Base-by-base conservation (phyloP, 1,140 invertebrate genomes). In the Pseudomyrmex gracilis region DNA sequence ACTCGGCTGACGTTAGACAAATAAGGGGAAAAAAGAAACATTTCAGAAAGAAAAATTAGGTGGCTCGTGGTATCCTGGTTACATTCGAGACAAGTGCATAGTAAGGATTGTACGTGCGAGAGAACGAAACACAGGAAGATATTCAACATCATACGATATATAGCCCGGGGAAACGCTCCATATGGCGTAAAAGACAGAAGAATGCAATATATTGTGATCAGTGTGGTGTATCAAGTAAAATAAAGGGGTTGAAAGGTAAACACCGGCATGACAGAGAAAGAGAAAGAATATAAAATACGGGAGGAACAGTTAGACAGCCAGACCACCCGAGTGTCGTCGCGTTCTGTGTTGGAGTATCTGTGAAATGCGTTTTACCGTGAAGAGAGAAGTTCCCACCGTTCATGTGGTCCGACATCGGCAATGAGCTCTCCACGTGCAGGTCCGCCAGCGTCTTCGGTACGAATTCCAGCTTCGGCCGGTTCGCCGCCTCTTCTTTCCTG, bases 371-470 rank as follows among this genome's bases (percentile, higher is more conserved):
- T 93, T 94, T 93, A 94, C 93, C 93, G 84, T 93, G 86, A 88
- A 92, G 84, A 73, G 88, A 93, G 90, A 88, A 93, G 92, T 93
- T 93, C 94, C 93, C 94, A 96, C 95, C 96, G 90, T 96, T 95
- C 84, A 95, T 91, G 78, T 90, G 91, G 82, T 95, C 95, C 45
- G 85, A 87, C 57, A 87, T 49, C 43, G 53, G 34, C 95, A 95
- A 22, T 34, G 34, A 34, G 34, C 73, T 2, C 90, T 98, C 97
- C 91, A 98, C 97, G 92, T 98, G 96, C 61, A 99, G 95, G 94
- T 99, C 98, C 58, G 97, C 95, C 89, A 99, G 95, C 71, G 98
- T 98, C 95, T 99, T 99, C 84, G 98, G 98, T 91, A 98, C 96
- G 94, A 99, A 99, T 93, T 99, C 98, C 93, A 97, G 90, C 94